Evolutionary conservation across 2,113 vertebrate genomes (phyloP), one percentile per base, ranked within the genome.

Genomic region (Ciconia maguari): DNA sequence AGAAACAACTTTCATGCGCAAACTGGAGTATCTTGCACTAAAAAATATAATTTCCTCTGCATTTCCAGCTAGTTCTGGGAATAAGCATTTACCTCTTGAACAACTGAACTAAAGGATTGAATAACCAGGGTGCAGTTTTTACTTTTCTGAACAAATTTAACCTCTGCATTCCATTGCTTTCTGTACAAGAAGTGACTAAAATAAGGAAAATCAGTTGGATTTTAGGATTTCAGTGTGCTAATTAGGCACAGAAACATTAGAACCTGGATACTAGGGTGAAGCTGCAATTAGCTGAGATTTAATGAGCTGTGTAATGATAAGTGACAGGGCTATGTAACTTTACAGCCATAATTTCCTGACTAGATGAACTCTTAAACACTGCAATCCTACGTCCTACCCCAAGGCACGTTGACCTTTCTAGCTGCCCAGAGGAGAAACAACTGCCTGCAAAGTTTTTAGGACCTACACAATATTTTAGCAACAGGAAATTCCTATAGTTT

Each of bases 231-330:
- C 81, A 88, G 12, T 71, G 84, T 91, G 72, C 89, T 96, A 96
- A 93, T 91, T 78, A 97, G 92, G 77, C 87, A 95, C 89, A 97
- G 89, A 97, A 97, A 97, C 34, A 89, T 93, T 91, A 97, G 93
- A 90, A 96, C 79, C 87, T 95, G 92, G 85, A 96, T 95, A 89
- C 89, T 88, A 85, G 84, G 62, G 80, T 82, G 96, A 98, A 97
- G 94, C 64, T 89, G 89, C 98, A 98, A 98, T 98, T 98, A 98
- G 96, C 65, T 94, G 93, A 90, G 87, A 96, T 96, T 98, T 98
- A 98, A 98, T 98, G 98, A 98, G 95, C 98, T 98, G 98, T 96
- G 93, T 97, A 97, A 98, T 96, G 98, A 98, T 96, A 97, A 97
- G 80, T 96, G 98, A 97, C 98, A 98, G 97, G 94, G 91, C 97